Evolutionary conservation across 1,140 invertebrate species (phyloP).

Genomic region (Phortica variegata): DNA sequence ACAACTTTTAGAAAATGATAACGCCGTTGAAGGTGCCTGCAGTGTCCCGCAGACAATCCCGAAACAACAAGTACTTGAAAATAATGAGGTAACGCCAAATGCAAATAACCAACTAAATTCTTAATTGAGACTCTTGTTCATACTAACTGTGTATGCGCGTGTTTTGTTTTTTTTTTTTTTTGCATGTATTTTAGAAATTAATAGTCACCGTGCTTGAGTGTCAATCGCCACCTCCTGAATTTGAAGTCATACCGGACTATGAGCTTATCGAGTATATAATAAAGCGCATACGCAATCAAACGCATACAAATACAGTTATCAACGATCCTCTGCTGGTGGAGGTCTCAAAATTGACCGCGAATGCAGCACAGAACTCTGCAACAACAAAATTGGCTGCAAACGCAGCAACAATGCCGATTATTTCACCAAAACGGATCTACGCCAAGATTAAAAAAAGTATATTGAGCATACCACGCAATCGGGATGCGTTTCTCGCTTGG

Average conservation of each 20-base stretch:
- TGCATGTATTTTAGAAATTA: slow-evolving; percentile 18
- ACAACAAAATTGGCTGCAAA: slow-evolving; percentile 17
- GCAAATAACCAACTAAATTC: too few relatives aligned
- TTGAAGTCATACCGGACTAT: slow-evolving; percentile 35
- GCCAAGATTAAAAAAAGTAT: slow-evolving; percentile 51
- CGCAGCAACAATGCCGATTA: slow-evolving; percentile 21
- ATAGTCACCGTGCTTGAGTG: slow-evolving; percentile 18
- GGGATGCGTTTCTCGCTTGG: slow-evolving; percentile 45
- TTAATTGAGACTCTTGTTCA: too few relatives aligned
- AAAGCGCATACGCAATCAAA: slow-evolving; percentile 48
- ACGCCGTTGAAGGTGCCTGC: neutral
- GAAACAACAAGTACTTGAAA: slow-evolving; percentile 4
- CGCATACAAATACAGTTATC: slow-evolving; percentile 45
- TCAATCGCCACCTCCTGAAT: neutral
- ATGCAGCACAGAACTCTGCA: slow-evolving; percentile 44
- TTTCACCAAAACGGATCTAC: slow-evolving; percentile 52
- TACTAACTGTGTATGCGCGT: too few relatives aligned
- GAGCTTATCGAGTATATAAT: slow-evolving; percentile 51
- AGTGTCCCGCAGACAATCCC: too few relatives aligned
- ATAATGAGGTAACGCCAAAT: slow-evolving; percentile 25
- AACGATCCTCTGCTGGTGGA: slow-evolving; percentile 48
- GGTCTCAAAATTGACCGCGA: slow-evolving; percentile 46
- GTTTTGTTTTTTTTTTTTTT: slow-evolving; percentile 2
- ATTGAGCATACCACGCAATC: slow-evolving; percentile 42
- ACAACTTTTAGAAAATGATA: slow-evolving; percentile 12